phyloP scores from a whole-genome alignment of 1,140 invertebrate genomes.

The Meloidogyne exigua region DNA sequence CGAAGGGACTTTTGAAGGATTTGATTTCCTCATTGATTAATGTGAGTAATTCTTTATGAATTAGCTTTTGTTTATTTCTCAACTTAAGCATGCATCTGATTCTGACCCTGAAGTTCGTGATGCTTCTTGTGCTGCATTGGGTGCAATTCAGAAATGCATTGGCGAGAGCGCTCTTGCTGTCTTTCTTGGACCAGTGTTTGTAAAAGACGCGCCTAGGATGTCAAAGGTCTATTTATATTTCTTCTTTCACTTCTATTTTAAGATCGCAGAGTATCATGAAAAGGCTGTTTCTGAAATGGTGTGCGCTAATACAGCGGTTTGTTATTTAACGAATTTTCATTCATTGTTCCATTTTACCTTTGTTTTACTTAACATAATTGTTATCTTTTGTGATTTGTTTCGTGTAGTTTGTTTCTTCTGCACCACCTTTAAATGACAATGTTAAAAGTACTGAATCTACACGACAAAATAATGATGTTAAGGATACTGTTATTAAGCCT shows the following conservation, averaged over 20 bases:
- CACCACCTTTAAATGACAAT: not conserved
- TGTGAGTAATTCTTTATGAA: not conserved
- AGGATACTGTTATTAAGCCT: not conserved
- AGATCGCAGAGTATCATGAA: constrained; percentile 30
- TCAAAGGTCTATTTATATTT: constrained; percentile 75
- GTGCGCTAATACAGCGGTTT: constrained; percentile 15
- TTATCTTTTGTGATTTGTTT: constrained; percentile 23
- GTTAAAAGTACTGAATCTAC: constrained; percentile 22
- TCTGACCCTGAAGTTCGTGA: constrained; percentile 65
- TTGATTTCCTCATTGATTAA: constrained; percentile 22
- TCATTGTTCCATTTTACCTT: too few relatives aligned
- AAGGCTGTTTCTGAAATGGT: constrained; percentile 45
- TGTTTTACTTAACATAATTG: too few relatives aligned
- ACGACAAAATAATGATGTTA: constrained; percentile 8
- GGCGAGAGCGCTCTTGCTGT: constrained; percentile 85
- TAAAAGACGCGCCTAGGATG: constrained; percentile 78
- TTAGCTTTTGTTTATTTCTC: not conserved
- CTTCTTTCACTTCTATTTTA: not conserved
- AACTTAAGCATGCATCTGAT: constrained; percentile 33
- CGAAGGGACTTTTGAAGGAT: constrained; percentile 32
- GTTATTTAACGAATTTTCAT: not conserved
- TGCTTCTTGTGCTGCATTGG: constrained; percentile 75
- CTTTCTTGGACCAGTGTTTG: constrained; percentile 80
- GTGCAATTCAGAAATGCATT: constrained; percentile 86
- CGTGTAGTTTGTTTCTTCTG: not conserved